Evolutionary conservation across 2,888 invertebrate species (phyloP).

Genomic region (Acleris literana): DNA sequence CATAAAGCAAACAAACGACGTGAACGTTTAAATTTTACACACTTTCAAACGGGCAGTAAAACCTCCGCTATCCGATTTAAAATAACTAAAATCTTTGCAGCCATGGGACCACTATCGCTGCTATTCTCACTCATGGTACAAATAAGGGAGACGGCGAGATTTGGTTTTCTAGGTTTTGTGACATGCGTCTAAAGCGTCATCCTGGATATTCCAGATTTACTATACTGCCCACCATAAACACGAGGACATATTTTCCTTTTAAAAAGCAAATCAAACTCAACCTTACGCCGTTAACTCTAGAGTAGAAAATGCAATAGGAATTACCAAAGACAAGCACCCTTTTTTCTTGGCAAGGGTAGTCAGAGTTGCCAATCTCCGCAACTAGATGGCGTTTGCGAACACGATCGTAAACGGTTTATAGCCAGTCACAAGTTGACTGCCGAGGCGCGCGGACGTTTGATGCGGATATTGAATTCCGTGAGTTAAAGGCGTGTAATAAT

Average conservation of each 20-base stretch:
- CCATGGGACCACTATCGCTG: slow-evolving; percentile 1
- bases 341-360: slow-evolving; percentile 38
- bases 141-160: background rate
- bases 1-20: slow-evolving; percentile 61
- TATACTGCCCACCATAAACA: no score
- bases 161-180: background rate
- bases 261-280: no score
- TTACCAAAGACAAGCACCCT: no score
- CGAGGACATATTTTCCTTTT: no score
- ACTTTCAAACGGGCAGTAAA: slow-evolving; percentile 69
- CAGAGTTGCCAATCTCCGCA: slow-evolving; percentile 68
- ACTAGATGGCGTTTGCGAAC: slow-evolving; percentile 69
- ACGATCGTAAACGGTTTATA: slow-evolving; percentile 70
- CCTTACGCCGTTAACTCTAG: no score
- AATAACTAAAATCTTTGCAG: background rate
- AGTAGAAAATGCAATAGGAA: no score
- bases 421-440: slow-evolving; percentile 53
- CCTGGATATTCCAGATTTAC: slow-evolving; percentile 53
- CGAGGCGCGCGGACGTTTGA: slow-evolving; percentile 44
- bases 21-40: slow-evolving; percentile 72
- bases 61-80: slow-evolving; percentile 43
- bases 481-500: background rate
- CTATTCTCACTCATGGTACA: background rate
- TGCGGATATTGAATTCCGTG: slow-evolving; percentile 26
- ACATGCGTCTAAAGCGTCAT: background rate